Evolutionary conservation across 2,797 vertebrate genomes (phyloP).

Genomic region (Heterohyrax brucei): DNA sequence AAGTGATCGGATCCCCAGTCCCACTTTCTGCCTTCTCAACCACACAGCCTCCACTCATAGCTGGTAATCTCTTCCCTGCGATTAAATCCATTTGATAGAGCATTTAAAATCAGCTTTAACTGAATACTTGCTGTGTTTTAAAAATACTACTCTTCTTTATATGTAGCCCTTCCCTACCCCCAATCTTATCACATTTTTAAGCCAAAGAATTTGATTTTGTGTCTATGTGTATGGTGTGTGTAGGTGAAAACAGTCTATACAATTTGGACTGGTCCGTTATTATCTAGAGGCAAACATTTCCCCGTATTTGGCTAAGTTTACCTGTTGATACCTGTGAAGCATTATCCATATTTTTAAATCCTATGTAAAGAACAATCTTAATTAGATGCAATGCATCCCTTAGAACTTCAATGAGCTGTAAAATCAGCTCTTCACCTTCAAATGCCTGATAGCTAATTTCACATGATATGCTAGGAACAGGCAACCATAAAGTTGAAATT

Average conservation of each 20-base stretch:
- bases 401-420: constrained; percentile 80
- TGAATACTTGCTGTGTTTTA: constrained; percentile 77
- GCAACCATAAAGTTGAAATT: constrained; percentile 60
- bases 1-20: background rate
- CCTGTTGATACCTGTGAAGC: constrained; percentile 59
- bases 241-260: constrained; percentile 18
- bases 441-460: constrained; percentile 72
- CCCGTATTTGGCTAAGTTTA: constrained; percentile 57
- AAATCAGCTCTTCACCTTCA: constrained; percentile 77
- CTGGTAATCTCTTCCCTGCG: constrained; percentile 69
- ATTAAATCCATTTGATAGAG: constrained; percentile 76
- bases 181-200: constrained; percentile 59
- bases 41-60: background rate
- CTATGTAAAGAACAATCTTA: constrained; percentile 65
- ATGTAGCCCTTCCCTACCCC: constrained; percentile 74
- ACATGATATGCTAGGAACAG: constrained; percentile 50
- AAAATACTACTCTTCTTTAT: constrained; percentile 77
- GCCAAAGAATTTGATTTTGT: background rate
- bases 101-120: constrained; percentile 77
- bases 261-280: constrained; percentile 5
- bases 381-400: constrained; percentile 72
- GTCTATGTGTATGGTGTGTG: background rate
- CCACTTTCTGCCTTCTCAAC: background rate
- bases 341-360: constrained; percentile 76
- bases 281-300: background rate